Evolutionary conservation across 2,888 invertebrate species (phyloP), one percentile per base, ranked within the genome.

Genomic region (Calliphora vomitoria): DNA sequence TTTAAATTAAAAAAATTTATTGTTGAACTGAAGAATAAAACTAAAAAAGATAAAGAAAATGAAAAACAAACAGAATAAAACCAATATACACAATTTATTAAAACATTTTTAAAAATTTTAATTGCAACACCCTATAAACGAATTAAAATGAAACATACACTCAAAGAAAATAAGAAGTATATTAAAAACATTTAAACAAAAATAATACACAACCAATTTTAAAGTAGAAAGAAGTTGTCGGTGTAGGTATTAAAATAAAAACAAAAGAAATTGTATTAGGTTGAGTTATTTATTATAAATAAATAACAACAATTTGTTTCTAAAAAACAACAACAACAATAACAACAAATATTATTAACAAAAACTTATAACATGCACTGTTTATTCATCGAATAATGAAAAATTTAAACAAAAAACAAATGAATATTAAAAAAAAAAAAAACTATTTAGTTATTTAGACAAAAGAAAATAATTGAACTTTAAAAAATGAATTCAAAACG

Each of bases 331-430:
- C n/a, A n/a, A n/a, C n/a, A n/a, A n/a, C n/a, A n/a, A n/a, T n/a
- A n/a, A 79, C 58, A 87, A 55, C 13, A 82, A 89, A 68, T 89
- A 90, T 90, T 89, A 89, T 89, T 89, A 89, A 87, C 58, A 55
- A 82, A 64, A 81, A 86, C 31, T 78, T 72, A 64, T 69, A 82
- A 64, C 81, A 91, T 91, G 92, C 93, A 93, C 93, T 92, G 91
- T 92, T 92, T 92, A 91, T 90, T 92, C 92, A 91, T 92, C 92
- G 92, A 92, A 91, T 92, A 92, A 90, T 90, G 55, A 87, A 31
- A 71, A 68, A 18, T n/a, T 50, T 44, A 87, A 31, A 81, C 68
- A 58, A 83, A 55, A 84, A 72, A 79, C 71, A 78, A 85, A 38
- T 68, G 78, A 66, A 82, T 44, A 66, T 10, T 53, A 88, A 71